A percentile compares a stretch with the other conserved stretches of the same genome.
These are phyloP conservation scores for Champsocephalus gunnari DNA, from an alignment of 2,797 vertebrate species.

Conservation along the genomic window DNA sequence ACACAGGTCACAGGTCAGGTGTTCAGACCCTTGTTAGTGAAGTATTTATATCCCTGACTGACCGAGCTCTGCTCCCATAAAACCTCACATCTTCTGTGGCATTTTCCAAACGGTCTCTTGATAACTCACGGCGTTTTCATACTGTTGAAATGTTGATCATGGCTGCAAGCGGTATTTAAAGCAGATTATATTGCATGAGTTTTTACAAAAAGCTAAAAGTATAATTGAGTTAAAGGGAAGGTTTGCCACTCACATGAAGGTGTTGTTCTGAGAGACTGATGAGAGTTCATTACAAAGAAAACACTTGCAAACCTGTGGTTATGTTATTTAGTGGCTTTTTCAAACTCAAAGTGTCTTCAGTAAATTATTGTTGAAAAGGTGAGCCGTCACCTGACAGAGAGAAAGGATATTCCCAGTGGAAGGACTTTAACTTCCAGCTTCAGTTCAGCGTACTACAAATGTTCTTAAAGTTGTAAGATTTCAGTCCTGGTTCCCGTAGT, in stretches of 20 bases:
- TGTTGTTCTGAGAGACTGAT: constrained; percentile 39
- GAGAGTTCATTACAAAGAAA: constrained; percentile 10
- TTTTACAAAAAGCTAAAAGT: constrained; percentile 36
- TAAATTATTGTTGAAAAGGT: constrained; percentile 17
- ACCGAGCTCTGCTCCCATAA: constrained; percentile 53
- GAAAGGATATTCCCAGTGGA: constrained; percentile 6
- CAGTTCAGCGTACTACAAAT: constrained; percentile 11
- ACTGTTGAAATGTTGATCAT: constrained; percentile 53
- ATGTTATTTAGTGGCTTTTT: constrained; percentile 29
- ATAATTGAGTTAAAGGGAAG: constrained; percentile 73
- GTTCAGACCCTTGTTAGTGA: constrained; percentile 58
- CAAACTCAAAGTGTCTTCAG: constrained; percentile 17
- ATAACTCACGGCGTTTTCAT: constrained; percentile 47
- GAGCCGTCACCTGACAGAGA: constrained; percentile 14
- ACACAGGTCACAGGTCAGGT: constrained; percentile 53
- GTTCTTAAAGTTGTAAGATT: background rate
- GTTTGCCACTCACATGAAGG: constrained; percentile 29
- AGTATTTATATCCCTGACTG: constrained; percentile 70
- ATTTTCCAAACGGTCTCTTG: constrained; percentile 45
- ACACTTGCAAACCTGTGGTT: constrained; percentile 10
- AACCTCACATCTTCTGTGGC: constrained; percentile 53
- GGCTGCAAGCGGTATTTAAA: constrained; percentile 63
- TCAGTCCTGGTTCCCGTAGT: background rate
- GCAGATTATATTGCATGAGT: constrained; percentile 61
- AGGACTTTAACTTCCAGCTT: constrained; percentile 15